Evolutionary conservation across 2,888 invertebrate species (phyloP).

Genomic region (Limnephilus marmoratus): DNA sequence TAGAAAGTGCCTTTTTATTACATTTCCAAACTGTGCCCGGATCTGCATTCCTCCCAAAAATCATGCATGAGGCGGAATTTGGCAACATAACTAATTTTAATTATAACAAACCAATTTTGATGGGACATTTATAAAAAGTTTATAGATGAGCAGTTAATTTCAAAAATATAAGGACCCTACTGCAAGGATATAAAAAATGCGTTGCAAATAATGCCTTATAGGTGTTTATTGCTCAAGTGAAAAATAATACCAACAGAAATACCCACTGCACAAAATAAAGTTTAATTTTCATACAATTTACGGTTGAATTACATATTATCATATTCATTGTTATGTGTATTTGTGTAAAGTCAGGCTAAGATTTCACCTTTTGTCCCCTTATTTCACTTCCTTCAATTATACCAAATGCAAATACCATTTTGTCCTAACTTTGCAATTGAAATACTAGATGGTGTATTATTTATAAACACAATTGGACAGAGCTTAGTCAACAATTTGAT

Average conservation of each 20-base stretch:
- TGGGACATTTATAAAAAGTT: not conserved
- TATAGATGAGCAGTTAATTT: no score
- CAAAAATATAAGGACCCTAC: no score
- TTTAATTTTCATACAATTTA: not conserved
- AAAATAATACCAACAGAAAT: not conserved
- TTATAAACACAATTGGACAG: not conserved
- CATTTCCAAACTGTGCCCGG: no score
- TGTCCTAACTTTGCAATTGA: not conserved
- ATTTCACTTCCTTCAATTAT: slow-evolving; percentile 34
- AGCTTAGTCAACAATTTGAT: slow-evolving; percentile 12
- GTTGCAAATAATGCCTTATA: not conserved
- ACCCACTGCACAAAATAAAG: not conserved
- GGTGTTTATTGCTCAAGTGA: not conserved
- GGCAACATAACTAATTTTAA: not conserved
- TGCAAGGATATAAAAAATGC: not conserved
- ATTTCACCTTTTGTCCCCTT: slow-evolving; percentile 29
- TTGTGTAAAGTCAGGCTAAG: not conserved
- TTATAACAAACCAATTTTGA: not conserved
- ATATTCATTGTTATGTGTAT: not conserved
- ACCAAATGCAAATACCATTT: slow-evolving; percentile 42
- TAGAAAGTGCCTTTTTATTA: no score
- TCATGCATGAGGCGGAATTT: no score
- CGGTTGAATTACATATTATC: not conserved
- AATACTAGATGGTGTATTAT: not conserved
- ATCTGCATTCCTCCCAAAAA: no score